Evolutionary conservation across 2,888 invertebrate species (phyloP), one percentile per base, ranked within the genome.

Genomic region (Pammene aurita): DNA sequence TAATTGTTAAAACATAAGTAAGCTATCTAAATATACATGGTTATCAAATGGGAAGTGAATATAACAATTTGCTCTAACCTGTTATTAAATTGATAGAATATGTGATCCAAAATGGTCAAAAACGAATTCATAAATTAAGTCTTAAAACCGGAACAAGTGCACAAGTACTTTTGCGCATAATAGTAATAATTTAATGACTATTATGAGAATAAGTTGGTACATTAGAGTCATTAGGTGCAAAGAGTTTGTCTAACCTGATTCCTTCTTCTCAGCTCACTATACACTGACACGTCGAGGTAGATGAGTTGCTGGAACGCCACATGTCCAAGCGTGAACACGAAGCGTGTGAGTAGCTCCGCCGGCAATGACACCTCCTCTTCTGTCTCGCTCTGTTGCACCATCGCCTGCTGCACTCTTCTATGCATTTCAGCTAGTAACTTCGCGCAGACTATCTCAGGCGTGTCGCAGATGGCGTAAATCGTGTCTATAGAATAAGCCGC

Each of bases 231-330:
- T n/a, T n/a, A n/a, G n/a, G 2, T 26, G 11, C 0, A 34, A n/a
- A n/a, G n/a, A 26, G 26, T 5, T 34, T 10, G 0, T 7, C 62
- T 77, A 76, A 89, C 92, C 90, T 88, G 88, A 78, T 90, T 92
- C 72, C 86, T 89, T 86, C 86, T 94, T 79, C 89, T 81, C 77
- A 98, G 90, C 85, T 98, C 98, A 72, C 96, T 96, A 77, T 97
- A 97, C 5, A 98, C 95, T 74, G 94, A 94, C 38, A 96, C 95
- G 79, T 98, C 98, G 67, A 98, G 93, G 82, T 96, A 96, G 62
- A 96, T 95, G 82, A 97, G 94, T 80, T 97, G 96, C 74, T 96
- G 95, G 67, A 96, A 86, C 0, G 97, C 96, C 72, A 97, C 92
- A 72, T 96, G 96, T 5, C 98, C 98, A 67, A 96, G 86, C 18